These are phyloP conservation scores for Petromus typicus DNA, from an alignment of 2,113 vertebrate species.

Conservation along the genomic window DNA sequence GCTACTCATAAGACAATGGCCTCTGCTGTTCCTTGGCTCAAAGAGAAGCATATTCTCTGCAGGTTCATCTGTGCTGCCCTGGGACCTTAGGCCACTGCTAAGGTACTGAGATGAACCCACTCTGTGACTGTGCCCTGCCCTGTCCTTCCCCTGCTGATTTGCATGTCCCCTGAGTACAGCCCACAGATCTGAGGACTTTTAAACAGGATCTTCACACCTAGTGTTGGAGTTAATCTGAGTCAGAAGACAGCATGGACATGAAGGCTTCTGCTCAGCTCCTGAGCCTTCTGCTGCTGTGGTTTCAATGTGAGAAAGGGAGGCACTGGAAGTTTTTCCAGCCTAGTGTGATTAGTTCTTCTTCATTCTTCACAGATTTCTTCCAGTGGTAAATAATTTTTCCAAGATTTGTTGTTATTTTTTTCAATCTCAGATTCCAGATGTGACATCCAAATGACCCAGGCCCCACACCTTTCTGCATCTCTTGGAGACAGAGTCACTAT, in stretches of 20 bases:
- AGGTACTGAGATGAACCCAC: background rate
- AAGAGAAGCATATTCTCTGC: background rate
- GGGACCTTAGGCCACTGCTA: background rate
- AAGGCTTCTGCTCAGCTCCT: too few relatives aligned
- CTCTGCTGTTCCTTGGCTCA: background rate
- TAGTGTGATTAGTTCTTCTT: background rate
- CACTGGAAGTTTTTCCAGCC: background rate
- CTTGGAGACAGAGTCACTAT: background rate
- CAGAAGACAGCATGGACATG: too few relatives aligned
- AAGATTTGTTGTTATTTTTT: background rate
- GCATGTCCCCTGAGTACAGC: background rate
- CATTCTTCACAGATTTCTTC: background rate
- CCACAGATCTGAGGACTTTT: too few relatives aligned
- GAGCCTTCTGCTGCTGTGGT: background rate
- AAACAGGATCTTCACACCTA: too few relatives aligned
- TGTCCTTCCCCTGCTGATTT: background rate
- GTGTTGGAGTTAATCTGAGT: too few relatives aligned
- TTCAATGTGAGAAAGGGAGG: background rate
- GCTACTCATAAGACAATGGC: background rate
- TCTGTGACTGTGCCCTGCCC: background rate
- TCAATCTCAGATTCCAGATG: background rate
- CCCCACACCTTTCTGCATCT: background rate
- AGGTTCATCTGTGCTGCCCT: background rate
- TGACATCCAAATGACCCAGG: conserved; percentile 14
- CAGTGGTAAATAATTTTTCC: too few relatives aligned